These are phyloP conservation scores for Cataglyphis rosenhaueri DNA, from an alignment of 2,888 invertebrate genomes.

Conservation along the genomic window DNA sequence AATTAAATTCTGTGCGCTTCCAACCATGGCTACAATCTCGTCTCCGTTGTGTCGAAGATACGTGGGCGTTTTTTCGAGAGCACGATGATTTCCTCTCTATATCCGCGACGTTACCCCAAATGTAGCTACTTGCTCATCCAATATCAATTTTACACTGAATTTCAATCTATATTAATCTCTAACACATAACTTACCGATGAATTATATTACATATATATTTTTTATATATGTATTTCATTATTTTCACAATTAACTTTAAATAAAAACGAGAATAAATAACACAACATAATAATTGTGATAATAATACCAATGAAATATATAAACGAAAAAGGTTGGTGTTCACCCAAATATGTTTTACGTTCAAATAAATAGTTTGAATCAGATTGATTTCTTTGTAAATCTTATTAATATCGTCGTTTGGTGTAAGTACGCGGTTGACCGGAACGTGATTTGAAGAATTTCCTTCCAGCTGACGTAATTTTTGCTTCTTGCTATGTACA, in stretches of 20 bases:
- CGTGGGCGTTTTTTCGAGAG: conserved; percentile 41
- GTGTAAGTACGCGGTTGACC: conserved; percentile 15
- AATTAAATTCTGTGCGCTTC: conserved; percentile 68
- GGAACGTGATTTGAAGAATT: conserved; percentile 31
- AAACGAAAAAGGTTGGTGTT: not conserved
- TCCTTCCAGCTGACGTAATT: conserved; percentile 27
- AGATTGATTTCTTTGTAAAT: not conserved
- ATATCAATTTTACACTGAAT: not conserved
- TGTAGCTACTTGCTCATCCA: not conserved
- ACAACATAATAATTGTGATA: not conserved
- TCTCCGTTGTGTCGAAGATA: conserved; percentile 42
- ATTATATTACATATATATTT: not conserved
- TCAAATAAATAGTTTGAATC: not conserved
- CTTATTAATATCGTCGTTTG: not conserved
- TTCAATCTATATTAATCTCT: not conserved
- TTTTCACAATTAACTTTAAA: not conserved
- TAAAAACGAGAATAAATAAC: not conserved
- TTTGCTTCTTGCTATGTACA: conserved; percentile 33
- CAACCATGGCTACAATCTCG: conserved; percentile 48
- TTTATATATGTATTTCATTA: not conserved
- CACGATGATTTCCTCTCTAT: conserved; percentile 2
- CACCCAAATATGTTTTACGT: not conserved
- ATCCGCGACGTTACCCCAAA: conserved; percentile 13
- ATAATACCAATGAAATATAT: not conserved
- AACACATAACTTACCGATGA: not conserved